These are phyloP conservation scores for Phymorhynchus buccinoides DNA, from an alignment of 1,140 invertebrate genomes.

Conservation along the genomic window DNA sequence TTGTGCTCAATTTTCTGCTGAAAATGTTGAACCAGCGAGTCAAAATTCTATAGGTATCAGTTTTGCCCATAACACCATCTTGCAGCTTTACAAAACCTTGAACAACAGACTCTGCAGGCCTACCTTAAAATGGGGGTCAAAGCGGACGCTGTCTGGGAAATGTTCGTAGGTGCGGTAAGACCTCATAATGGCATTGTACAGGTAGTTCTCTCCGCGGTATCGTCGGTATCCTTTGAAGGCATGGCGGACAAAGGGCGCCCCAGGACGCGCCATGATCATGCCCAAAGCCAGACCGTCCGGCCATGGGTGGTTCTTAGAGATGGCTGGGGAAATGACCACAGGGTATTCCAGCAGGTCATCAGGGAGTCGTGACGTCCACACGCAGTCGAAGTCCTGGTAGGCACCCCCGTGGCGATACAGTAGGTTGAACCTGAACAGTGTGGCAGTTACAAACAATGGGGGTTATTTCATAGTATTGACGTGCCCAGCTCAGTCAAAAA, in stretches of 20 bases:
- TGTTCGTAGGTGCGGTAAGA: conserved; percentile 9
- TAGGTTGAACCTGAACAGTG: background rate
- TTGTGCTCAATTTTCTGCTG: too few species aligned
- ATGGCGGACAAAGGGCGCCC: conserved; percentile 29
- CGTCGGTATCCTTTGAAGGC: background rate
- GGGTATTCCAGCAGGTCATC: conserved; percentile 38
- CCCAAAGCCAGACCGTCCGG: conserved; percentile 42
- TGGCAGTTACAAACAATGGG: too few species aligned
- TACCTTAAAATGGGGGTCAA: background rate
- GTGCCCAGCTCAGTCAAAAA: too few species aligned
- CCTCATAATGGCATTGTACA: conserved; percentile 18
- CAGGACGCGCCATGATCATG: conserved; percentile 36
- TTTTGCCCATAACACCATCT: too few species aligned
- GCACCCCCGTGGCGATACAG: background rate
- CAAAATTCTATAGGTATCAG: too few species aligned
- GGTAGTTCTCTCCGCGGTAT: background rate
- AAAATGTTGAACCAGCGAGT: too few species aligned
- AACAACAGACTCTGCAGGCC: background rate
- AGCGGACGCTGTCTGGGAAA: background rate
- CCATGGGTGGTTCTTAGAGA: conserved; percentile 13
- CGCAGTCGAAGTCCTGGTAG: conserved; percentile 38
- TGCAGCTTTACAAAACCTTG: too few species aligned
- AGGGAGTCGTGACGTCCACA: conserved; percentile 34
- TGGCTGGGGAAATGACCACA: conserved; percentile 32
- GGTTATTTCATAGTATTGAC: too few species aligned